These are phyloP conservation scores for Pygocentrus nattereri DNA, from an alignment of 2,797 vertebrate species.

Conservation along the genomic window DNA sequence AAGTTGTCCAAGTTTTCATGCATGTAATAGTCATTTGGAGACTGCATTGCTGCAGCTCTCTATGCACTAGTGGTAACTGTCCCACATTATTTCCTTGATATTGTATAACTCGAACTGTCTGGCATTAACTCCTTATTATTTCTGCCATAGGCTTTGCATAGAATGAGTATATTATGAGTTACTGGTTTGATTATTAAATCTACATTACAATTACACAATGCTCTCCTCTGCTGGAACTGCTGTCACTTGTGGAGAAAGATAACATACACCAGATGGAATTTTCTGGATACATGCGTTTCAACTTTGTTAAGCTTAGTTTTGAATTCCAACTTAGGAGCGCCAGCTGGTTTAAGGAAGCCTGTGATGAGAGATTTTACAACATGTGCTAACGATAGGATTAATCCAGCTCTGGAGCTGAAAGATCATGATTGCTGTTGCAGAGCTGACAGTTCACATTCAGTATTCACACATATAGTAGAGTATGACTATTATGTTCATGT, in stretches of 20 bases:
- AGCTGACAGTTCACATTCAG: background rate
- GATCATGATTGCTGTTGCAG: background rate
- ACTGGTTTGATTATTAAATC: constrained; percentile 5
- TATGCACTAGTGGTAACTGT: background rate
- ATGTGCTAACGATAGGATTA: constrained; percentile 23
- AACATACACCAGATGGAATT: constrained; percentile 9
- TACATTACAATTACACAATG: too few relatives aligned
- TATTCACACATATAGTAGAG: background rate
- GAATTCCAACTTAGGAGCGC: constrained; percentile 14
- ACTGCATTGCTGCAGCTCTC: background rate
- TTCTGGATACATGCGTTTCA: constrained; percentile 21
- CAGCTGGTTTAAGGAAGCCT: constrained; percentile 27
- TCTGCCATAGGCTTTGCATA: background rate
- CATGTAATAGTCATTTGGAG: background rate
- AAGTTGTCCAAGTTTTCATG: background rate
- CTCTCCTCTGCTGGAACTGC: constrained; percentile 1
- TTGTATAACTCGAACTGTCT: background rate
- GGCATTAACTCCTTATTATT: background rate
- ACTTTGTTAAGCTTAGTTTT: constrained; percentile 18
- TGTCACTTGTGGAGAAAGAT: constrained; percentile 5
- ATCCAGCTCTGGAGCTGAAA: background rate
- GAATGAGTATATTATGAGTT: background rate
- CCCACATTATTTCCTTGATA: background rate
- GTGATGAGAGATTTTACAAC: constrained; percentile 26
- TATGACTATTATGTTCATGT: background rate